Conservation (phyloP, 1,140 invertebrate species). For the Saxidomus purpurata region DNA sequence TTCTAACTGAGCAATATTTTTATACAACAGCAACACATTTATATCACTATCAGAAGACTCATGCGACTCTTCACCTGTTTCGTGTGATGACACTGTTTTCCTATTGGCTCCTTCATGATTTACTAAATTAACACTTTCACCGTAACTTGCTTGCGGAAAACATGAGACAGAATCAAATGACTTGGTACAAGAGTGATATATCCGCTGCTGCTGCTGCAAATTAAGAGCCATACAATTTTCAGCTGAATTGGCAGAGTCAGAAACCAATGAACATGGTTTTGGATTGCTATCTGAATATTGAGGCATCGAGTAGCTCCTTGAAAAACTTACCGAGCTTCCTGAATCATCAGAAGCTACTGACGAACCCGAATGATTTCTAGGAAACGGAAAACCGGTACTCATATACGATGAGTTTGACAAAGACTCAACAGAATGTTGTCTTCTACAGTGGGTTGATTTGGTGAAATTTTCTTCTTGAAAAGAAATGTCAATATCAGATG, state of each 20-base stretch:
- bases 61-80: neutral
- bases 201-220: too few relatives aligned
- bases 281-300: neutral
- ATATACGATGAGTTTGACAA: neutral
- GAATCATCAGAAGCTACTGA: neutral
- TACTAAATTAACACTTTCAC: neutral
- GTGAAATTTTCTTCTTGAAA: neutral
- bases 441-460: neutral
- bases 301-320: neutral
- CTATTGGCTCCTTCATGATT: neutral
- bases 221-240: neutral
- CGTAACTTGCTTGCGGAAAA: neutral
- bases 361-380: neutral
- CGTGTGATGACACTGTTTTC: neutral
- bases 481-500: neutral
- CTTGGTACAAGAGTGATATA: neutral
- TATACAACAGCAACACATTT: neutral
- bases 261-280: neutral
- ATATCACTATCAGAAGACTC: neutral
- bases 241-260: neutral
- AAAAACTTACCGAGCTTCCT: neutral
- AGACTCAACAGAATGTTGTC: neutral
- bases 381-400: neutral
- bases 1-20: slow-evolving; percentile 8
- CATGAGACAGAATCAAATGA: neutral